A percentile compares a stretch with the other conserved stretches of the same genome.
These are phyloP conservation scores for Origma solitaria DNA, from an alignment of 2,113 vertebrate genomes.

Conservation along the genomic window DNA sequence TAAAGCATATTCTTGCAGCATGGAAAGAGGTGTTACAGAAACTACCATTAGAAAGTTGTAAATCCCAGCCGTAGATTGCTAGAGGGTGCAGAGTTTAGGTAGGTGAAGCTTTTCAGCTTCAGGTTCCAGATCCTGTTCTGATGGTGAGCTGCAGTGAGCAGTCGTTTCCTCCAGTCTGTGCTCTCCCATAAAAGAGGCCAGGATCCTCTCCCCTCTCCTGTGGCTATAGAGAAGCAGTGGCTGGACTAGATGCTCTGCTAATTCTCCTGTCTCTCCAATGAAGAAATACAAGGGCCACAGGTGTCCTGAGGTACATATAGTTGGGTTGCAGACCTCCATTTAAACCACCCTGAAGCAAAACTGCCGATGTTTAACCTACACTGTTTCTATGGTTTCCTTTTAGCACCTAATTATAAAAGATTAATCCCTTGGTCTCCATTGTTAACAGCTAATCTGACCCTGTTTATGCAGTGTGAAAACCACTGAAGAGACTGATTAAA, in stretches of 20 bases:
- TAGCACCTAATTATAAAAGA: not conserved
- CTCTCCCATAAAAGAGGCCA: not conserved
- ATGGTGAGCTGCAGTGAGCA: not conserved
- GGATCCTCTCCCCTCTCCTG: rapidly evolving
- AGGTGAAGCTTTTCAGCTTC: not conserved
- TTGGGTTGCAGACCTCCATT: not conserved
- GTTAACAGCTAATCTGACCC: not conserved
- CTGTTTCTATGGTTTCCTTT: not conserved
- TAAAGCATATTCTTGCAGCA: not conserved
- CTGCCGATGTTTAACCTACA: not conserved
- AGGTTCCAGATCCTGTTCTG: not conserved
- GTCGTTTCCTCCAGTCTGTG: rapidly evolving
- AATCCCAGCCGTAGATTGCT: not conserved
- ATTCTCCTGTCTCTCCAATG: not conserved
- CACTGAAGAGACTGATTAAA: not conserved
- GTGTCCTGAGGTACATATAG: not conserved
- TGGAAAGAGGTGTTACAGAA: not conserved
- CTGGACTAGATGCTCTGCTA: not conserved
- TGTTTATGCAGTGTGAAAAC: not conserved
- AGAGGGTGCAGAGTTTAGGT: not conserved
- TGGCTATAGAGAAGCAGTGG: not conserved
- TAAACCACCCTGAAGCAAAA: not conserved
- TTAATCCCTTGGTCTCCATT: not conserved
- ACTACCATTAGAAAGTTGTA: not conserved
- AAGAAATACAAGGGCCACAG: not conserved